Percentiles rank a stretch among this genome's conserved stretches.
Evolutionary conservation across 2,888 invertebrate species (phyloP).

Genomic region (Melanargia galathea): DNA sequence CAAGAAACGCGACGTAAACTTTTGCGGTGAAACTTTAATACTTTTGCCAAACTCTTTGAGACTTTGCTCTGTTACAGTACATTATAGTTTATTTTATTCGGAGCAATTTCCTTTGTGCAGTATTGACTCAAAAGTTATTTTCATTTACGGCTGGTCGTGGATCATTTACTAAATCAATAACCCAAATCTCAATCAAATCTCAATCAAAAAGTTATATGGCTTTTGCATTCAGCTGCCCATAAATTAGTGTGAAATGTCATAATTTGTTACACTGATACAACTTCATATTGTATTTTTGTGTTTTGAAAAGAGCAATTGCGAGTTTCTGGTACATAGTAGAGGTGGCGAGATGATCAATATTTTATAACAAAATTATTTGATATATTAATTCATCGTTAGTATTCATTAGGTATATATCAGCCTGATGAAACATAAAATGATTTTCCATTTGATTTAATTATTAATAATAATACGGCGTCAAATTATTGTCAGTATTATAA

Average conservation of each 20-base stretch:
- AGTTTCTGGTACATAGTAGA: too few relatives aligned
- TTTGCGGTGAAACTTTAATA: constrained; percentile 25
- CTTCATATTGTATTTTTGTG: too few relatives aligned
- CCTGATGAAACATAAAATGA: background rate
- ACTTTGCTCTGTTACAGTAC: constrained; percentile 19
- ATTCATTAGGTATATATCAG: background rate
- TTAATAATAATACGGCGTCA: background rate
- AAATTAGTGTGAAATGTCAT: too few relatives aligned
- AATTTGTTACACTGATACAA: too few relatives aligned
- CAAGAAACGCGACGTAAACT: constrained; percentile 18
- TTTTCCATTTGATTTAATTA: background rate
- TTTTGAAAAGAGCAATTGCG: too few relatives aligned
- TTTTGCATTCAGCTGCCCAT: too few relatives aligned
- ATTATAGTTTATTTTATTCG: constrained; percentile 6
- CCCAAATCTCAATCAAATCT: too few relatives aligned
- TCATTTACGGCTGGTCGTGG: background rate
- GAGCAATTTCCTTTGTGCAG: constrained; percentile 4
- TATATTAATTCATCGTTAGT: background rate
- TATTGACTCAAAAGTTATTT: constrained; percentile 7
- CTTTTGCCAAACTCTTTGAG: constrained; percentile 24
- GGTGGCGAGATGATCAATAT: background rate
- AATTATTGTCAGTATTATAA: background rate
- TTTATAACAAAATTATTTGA: background rate
- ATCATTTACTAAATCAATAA: too few relatives aligned
- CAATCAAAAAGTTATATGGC: too few relatives aligned